These are phyloP conservation scores for Eilema depressum DNA, from an alignment of 2,888 invertebrate species.

Conservation along the genomic window DNA sequence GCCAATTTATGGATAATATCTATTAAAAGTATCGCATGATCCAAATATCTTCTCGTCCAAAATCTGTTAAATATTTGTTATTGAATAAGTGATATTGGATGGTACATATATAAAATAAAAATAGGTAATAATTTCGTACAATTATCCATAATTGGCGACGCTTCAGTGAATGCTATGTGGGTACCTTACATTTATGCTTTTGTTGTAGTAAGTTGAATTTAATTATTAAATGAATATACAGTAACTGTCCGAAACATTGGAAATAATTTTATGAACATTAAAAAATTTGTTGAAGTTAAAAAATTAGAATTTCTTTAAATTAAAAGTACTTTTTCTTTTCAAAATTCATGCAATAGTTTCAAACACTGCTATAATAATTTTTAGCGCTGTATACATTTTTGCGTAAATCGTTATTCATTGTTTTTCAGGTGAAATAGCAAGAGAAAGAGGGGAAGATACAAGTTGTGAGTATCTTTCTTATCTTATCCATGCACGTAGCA, in stretches of 20 bases:
- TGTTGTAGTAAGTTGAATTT: slow-evolving; percentile 71
- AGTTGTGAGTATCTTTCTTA: slow-evolving; percentile 89
- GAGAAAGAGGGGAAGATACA: slow-evolving; percentile 91
- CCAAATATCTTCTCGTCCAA: too few relatives aligned
- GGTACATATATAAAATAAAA: too few relatives aligned
- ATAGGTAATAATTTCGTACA: background rate
- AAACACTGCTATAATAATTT: slow-evolving; percentile 22
- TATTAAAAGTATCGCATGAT: too few relatives aligned
- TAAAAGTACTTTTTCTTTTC: background rate
- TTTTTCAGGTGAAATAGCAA: slow-evolving; percentile 91
- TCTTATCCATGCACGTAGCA: background rate
- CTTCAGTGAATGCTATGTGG: slow-evolving; percentile 73
- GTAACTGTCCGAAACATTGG: background rate
- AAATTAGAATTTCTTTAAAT: background rate
- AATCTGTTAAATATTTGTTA: too few relatives aligned
- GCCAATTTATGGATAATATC: slow-evolving; percentile 54
- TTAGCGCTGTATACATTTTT: slow-evolving; percentile 22
- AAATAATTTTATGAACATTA: background rate
- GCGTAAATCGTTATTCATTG: slow-evolving; percentile 51
- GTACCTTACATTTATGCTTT: slow-evolving; percentile 65
- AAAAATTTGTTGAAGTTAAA: background rate
- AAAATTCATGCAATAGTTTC: slow-evolving; percentile 17
- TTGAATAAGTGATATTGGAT: too few relatives aligned
- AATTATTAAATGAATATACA: slow-evolving; percentile 10
- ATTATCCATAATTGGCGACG: slow-evolving; percentile 56